Evolutionary conservation across 2,888 invertebrate genomes (phyloP), one percentile per base, ranked within the genome.

Genomic region (Alloscopus bannaensis): DNA sequence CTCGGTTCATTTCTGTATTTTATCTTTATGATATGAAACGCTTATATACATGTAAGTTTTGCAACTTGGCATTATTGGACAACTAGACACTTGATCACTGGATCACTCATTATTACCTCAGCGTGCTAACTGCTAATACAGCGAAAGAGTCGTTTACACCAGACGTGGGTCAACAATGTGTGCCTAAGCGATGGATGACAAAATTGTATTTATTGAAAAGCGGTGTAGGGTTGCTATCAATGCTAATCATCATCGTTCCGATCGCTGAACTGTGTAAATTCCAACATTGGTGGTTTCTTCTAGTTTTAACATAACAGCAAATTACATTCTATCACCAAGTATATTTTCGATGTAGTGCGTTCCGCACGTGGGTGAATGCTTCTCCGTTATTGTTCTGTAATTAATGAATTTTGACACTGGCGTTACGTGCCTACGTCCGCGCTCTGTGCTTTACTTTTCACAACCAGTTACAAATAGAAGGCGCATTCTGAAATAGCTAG

Each of bases 361-460:
- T 57, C 73, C 52, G 29, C 31, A 57, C n/a, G 29, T 31, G 64
- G 28, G 73, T 62, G 65, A 45, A 73, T 65, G 73, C 73, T 73
- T 73, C 65, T 73, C 62, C 31, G 4, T 31, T 28, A 57, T 20
- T 28, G 42, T 47, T 64, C 31, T 52, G 36, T 64, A 52, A 72
- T 28, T 55, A 28, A 42, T 60, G 6, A 20, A 55, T 64, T 71
- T 52, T 65, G 52, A 65, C 72, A 72, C 72, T 28, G 70, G 47
- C 42, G 52, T 55, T 47, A 66, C 50, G 50, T 69, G 77, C 77
- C 69, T 55, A 68, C 40, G 52, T 55, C 69, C 55, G 69, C 69
- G 69, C 62, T 57, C 73, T 77, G 69, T 77, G 77, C 77, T 77
- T 77, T 69, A 77, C 76, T 69, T 36, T 75, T 75, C 68, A 66